Evolutionary conservation across 2,888 invertebrate genomes (phyloP).

Genomic region (Apodemia zela): DNA sequence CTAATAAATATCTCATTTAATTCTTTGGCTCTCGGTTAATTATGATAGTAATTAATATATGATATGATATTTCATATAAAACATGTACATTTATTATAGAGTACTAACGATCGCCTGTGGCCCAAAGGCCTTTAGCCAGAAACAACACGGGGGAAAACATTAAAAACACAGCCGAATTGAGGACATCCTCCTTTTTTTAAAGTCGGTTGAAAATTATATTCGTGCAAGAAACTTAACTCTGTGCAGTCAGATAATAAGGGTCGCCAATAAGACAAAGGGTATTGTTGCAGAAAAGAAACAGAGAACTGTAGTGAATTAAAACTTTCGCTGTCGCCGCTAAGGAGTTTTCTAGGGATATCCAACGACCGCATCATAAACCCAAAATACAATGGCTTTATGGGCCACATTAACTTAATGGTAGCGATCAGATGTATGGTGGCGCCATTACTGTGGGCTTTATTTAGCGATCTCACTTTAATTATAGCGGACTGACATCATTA

Average conservation of each 20-base stretch:
- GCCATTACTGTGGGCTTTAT: constrained; percentile 39
- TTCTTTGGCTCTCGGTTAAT: too few relatives aligned
- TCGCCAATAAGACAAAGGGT: neutral
- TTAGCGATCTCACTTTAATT: constrained; percentile 11
- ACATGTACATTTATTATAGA: too few relatives aligned
- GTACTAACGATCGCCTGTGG: too few relatives aligned
- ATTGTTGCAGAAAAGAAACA: neutral
- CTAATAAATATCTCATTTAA: too few relatives aligned
- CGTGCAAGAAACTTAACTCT: neutral
- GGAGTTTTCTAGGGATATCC: constrained; percentile 37
- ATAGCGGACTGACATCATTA: neutral
- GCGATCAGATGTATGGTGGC: constrained; percentile 53
- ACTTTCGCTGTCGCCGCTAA: constrained; percentile 38
- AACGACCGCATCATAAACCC: constrained; percentile 58
- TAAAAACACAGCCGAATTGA: too few relatives aligned
- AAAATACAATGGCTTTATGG: constrained; percentile 70
- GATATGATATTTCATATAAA: too few relatives aligned
- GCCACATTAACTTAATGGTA: constrained; percentile 67
- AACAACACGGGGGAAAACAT: too few relatives aligned
- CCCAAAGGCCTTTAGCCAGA: too few relatives aligned
- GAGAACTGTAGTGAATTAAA: constrained; percentile 29
- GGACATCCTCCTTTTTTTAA: too few relatives aligned
- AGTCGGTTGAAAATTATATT: too few relatives aligned
- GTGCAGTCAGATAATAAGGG: neutral
- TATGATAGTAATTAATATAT: too few relatives aligned